phyloP scores from a whole-genome alignment of 2,797 vertebrate genomes.

The Bradypus variegatus region DNA sequence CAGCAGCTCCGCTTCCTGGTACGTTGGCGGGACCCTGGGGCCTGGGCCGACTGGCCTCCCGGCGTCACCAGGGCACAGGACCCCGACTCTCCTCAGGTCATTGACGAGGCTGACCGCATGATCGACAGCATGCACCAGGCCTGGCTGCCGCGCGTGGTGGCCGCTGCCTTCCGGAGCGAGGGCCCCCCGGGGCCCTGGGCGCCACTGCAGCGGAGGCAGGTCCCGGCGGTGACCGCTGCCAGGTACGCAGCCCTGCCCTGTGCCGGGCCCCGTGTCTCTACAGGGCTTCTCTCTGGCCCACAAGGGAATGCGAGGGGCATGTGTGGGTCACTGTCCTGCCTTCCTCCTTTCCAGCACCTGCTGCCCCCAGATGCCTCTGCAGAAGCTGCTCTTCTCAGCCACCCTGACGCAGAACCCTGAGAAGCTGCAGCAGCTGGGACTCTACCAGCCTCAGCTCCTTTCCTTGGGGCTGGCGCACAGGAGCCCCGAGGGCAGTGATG shows the following conservation, averaged over 20 bases:
- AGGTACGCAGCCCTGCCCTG: constrained; percentile 76
- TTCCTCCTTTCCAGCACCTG: constrained; percentile 74
- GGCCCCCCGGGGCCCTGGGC: background rate
- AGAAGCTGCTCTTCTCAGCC: constrained; percentile 96
- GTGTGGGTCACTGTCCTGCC: background rate
- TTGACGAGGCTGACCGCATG: constrained; percentile 97
- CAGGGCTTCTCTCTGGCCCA: too few species aligned
- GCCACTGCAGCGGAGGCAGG: constrained; percentile 78
- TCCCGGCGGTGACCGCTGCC: constrained; percentile 78
- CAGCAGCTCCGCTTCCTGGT: constrained; percentile 89
- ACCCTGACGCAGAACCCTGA: constrained; percentile 94
- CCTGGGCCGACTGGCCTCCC: background rate
- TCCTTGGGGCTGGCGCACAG: constrained; percentile 68
- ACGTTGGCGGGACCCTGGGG: constrained; percentile 3
- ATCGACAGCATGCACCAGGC: constrained; percentile 95
- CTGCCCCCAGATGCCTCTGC: constrained; percentile 85
- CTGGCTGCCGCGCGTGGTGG: constrained; percentile 86
- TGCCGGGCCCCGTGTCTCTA: too few species aligned
- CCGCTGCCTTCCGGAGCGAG: constrained; percentile 74
- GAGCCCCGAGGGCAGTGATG: background rate
- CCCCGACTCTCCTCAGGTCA: constrained; percentile 72
- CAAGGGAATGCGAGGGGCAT: too few species aligned
- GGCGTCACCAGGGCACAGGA: background rate
- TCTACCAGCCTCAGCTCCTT: constrained; percentile 91
- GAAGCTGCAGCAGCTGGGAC: constrained; percentile 88